Percentiles rank a stretch among this genome's conserved stretches.
phyloP scores from a whole-genome alignment of 2,113 vertebrate species.

The Columba janthina region DNA sequence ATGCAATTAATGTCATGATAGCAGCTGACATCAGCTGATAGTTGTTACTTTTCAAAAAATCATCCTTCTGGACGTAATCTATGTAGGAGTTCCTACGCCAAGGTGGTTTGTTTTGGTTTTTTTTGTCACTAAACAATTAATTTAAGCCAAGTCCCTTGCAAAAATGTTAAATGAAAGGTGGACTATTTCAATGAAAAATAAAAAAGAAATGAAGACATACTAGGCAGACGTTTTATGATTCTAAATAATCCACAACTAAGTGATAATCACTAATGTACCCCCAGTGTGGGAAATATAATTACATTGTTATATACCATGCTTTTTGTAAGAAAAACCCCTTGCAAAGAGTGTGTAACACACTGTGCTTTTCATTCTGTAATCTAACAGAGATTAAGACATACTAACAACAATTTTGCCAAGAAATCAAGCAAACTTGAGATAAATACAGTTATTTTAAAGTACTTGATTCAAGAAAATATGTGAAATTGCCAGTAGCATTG shows the following conservation, averaged over 20 bases:
- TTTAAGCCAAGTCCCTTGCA: not conserved
- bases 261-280: not conserved
- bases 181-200: not conserved
- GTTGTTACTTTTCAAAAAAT: not conserved
- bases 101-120: not conserved
- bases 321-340: not conserved
- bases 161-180: not conserved
- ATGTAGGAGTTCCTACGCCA: not conserved
- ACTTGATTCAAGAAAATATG: not conserved
- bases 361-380: not conserved
- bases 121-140: not conserved
- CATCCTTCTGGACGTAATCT: not conserved
- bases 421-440: not conserved
- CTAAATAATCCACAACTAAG: not conserved
- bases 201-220: rapidly evolving
- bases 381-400: not conserved
- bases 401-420: not conserved
- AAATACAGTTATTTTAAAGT: not conserved
- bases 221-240: not conserved
- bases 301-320: not conserved
- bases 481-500: not conserved
- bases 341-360: not conserved
- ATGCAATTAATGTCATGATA: not conserved
- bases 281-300: not conserved
- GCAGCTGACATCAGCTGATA: not conserved